Base-by-base conservation (phyloP, 1,140 invertebrate species). In the Triops longicaudatus region DNA sequence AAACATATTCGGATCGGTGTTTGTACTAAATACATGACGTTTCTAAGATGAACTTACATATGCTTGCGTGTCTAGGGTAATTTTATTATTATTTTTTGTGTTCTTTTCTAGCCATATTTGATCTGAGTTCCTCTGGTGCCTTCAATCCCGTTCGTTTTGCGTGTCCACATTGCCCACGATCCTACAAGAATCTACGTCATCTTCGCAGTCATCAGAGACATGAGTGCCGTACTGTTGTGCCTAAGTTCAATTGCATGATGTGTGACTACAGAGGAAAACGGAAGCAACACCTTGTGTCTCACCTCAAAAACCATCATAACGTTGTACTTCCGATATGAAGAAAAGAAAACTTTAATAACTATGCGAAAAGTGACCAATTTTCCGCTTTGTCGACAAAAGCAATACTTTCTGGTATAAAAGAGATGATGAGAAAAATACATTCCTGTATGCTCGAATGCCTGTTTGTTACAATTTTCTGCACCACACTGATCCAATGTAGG, bases 161-260 rank as follows among this genome's bases (percentile, higher is more conserved):
- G 17, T 63, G 50, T 63, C 50, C 50, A 22, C 50, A 63, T 63
- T 63, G 50, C 50, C 50, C 50, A 14, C 50, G 50, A 9, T 63
- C 50, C 22, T 63, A 63, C 22, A 63, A 63, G 9, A 63, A 63
- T 63, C 50, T 63, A 63, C 50, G 50, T 63, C 50, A 63, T 63
- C 50, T 63, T 22, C 50, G 50, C 14, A 63, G 50, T 63, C 50
- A 63, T 63, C 50, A 63, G 50, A 10, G 50, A 63, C 14, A 63
- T 22, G 50, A 63, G 14, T 63, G 50, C 3, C 50, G 50, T 63
- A 63, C 50, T 22, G 50, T 63, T 7, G 50, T 63, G 22, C 50
- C 50, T 22, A 63, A 63, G 50, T 63, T 63, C 22, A 63, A 22
- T 22, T 63, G 50, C n/a, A 63, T 63, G 50, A 63, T 63, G 50